Base-by-base conservation (phyloP, 1,140 invertebrate genomes). In the Drosophila rufa region DNA sequence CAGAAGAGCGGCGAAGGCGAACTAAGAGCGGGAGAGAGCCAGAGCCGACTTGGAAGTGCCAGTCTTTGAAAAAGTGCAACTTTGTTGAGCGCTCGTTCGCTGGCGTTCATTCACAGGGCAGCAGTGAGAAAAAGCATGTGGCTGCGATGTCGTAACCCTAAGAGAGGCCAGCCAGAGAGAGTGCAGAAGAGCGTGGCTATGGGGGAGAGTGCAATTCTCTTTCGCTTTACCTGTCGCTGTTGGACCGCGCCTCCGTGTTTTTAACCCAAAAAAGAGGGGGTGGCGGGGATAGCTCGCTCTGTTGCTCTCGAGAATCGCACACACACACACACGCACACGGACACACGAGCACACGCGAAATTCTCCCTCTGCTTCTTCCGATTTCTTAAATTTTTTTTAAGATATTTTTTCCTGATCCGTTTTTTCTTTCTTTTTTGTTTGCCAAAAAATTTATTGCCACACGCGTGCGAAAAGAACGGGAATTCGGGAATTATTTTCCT, bases 361-460 rank as follows among this genome's bases (percentile, higher is more conserved):
- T 43, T 48, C 45, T 73, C 50, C 65, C 46, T 38, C 67, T 56
- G 36, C 55, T 43, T 48, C 66, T 60, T 67, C 9, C 78, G 19
- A 77, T 68, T 75, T 80, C 51, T 74, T 73, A 50, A 68, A 69
- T 17, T 46, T 71, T 68, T 67, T 78, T 71, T 71, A 82, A 60
- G 59, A 11, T 15, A 12, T 59, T 77, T 78, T 64, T 62, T 67
- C 4, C 14, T 38, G 7, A 36, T 55, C 38, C 4, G 51, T 42
- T 51, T 38, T n/a, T 46, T 40, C n/a, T 67, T 48, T 38, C 11
- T 36, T 71, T 57, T 55, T 70, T 71, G 69, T 73, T 71, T 71
- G 69, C 66, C 67, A 73, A 73, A 71, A 78, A 87, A 89, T 89
- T 90, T 80, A 89, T 84, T 74, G 84, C 84, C 76, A 87, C 80